Evolutionary conservation across 2,888 invertebrate genomes (phyloP).

Genomic region (Lithophane semibrunnea): DNA sequence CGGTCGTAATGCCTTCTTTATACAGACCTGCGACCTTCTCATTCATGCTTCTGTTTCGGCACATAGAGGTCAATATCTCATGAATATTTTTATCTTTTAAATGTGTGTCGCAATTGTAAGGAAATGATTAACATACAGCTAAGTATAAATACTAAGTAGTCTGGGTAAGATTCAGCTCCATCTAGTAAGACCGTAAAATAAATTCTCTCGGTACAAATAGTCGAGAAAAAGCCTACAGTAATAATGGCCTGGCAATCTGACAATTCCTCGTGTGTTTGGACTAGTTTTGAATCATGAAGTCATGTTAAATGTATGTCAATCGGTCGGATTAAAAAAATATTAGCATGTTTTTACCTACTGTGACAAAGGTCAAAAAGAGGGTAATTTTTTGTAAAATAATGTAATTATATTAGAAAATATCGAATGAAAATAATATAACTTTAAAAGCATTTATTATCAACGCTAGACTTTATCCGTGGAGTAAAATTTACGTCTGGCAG

Average conservation of each 20-base stretch:
- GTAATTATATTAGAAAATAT: background rate
- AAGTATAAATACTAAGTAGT: too few species aligned
- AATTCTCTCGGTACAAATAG: background rate
- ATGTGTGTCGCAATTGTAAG: too few species aligned
- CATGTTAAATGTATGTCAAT: background rate
- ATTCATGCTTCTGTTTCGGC: conserved; percentile 28
- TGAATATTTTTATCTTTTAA: background rate
- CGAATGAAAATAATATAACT: background rate
- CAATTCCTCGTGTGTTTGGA: background rate
- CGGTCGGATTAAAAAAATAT: background rate
- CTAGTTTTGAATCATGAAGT: conserved; percentile 11
- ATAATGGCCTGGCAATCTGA: background rate
- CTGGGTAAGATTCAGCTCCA: too few species aligned
- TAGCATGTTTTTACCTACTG: background rate
- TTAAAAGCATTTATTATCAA: background rate
- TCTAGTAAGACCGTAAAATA: background rate
- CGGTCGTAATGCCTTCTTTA: conserved; percentile 10
- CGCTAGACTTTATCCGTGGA: background rate
- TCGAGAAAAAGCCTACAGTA: background rate
- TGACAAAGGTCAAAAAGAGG: background rate
- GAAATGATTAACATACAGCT: background rate
- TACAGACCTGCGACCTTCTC: background rate
- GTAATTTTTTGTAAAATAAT: background rate
- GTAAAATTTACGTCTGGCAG: background rate
- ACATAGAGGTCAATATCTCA: conserved; percentile 15